Base-by-base conservation (phyloP, 2,797 vertebrate species). In the Sandelia bainsii region DNA sequence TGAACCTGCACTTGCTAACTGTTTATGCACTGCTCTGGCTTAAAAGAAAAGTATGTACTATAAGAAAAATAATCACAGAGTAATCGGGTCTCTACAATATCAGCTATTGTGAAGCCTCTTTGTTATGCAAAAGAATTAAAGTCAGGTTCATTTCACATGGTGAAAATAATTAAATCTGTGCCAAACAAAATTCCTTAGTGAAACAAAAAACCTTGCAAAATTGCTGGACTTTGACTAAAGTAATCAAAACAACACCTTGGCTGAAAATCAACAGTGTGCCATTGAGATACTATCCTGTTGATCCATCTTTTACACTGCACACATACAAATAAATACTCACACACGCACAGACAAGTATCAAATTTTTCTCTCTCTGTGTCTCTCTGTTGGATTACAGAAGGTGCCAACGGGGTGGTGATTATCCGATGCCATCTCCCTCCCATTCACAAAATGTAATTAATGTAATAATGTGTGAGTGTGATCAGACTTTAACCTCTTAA, bases 211-310 rank as follows among this genome's bases (percentile, higher is more conserved):
- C 8, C 32, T 80, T 63, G 65, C 79, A 82, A 88, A 80, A 79
- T 75, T 64, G 69, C 80, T 92, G 92, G 92, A 89, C 56, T 63
- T 76, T 62, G 73, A 90, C 91, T 90, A 92, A 91, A 82, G 82
- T 91, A 93, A 93, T 93, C 91, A 93, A 79, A 85, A 81, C 83
- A 87, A 86, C 86, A 91, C 88, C 82, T 87, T 88, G 87, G 87
- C 90, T 85, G 76, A 54, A 77, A 86, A 82, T 85, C 87, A 87
- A 79, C 62, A 23, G 65, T 54, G 60, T 80, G 75, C 83, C 80
- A 75, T 78, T 20, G 62, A 84, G 67, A 86, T 74, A 82, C 80
- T 69, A 73, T 75, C 70, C 69, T 56, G 77, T 83, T 70, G 70
- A 75, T 86, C 45, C 23, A 56, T 86, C 81, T 60, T 81, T 64